phyloP scores from a whole-genome alignment of 2,888 invertebrate species.

The Lochmaea crataegi region DNA sequence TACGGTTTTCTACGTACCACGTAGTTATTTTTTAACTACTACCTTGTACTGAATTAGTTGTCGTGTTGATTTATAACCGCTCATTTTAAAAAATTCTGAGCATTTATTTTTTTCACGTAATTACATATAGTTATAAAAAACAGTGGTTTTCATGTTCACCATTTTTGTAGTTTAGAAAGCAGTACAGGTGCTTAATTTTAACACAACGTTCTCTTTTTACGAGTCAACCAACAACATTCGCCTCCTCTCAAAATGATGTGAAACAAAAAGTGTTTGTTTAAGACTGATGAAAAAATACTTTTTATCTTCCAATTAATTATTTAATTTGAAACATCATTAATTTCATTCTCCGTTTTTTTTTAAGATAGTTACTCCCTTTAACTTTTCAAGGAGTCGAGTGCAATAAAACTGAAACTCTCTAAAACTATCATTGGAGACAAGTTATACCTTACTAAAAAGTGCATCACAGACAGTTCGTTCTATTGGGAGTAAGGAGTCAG shows the following conservation, averaged over 20 bases:
- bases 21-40: constrained; percentile 18
- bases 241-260: too few relatives aligned
- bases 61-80: constrained; percentile 23
- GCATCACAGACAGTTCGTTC: constrained; percentile 27
- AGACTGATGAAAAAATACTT: neutral
- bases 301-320: neutral
- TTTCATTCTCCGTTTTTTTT: neutral
- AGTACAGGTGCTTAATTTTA: neutral
- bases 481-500: constrained; percentile 21
- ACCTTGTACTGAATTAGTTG: constrained; percentile 15
- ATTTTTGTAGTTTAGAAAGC: constrained; percentile 2
- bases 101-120: constrained; percentile 10
- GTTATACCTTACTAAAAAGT: constrained; percentile 20
- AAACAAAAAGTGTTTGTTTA: too few relatives aligned
- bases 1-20: neutral
- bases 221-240: neutral
- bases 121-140: constrained; percentile 8
- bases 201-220: neutral
- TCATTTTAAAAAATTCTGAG: neutral
- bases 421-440: constrained; percentile 21
- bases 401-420: constrained; percentile 10
- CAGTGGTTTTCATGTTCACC: constrained; percentile 11
- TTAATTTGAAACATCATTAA: neutral
- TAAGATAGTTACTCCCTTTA: neutral
- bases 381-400: constrained; percentile 6